Evolutionary conservation across 2,797 vertebrate genomes (phyloP).

Genomic region (Gastrophryne carolinensis): DNA sequence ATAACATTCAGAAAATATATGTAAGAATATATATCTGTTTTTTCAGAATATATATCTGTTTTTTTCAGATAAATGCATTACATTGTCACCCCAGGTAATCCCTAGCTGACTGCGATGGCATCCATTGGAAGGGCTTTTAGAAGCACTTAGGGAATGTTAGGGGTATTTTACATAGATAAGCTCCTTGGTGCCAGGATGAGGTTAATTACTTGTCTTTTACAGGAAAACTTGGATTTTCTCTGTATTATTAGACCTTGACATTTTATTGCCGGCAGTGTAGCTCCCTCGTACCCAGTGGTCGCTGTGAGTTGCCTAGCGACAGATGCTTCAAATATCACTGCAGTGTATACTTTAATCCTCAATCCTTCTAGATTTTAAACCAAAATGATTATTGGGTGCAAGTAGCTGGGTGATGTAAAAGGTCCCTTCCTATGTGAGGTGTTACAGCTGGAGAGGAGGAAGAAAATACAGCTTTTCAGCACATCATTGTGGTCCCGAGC

Average conservation of each 20-base stretch:
- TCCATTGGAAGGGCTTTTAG: background rate
- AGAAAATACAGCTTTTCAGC: background rate
- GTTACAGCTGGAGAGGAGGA: background rate
- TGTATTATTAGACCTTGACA: conserved; percentile 49
- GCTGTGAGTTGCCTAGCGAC: conserved; percentile 40
- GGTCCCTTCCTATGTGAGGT: background rate
- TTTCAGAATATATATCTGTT: no score
- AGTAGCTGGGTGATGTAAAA: conserved; percentile 13
- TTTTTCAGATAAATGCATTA: conserved; percentile 4
- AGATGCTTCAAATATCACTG: conserved; percentile 51
- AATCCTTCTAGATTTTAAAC: conserved; percentile 31
- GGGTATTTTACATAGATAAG: conserved; percentile 47
- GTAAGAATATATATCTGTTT: no score
- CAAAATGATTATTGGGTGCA: conserved; percentile 45
- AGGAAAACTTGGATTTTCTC: conserved; percentile 27
- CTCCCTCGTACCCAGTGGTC: conserved; percentile 37
- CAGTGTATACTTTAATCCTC: conserved; percentile 38
- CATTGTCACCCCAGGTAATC: background rate
- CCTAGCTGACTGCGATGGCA: background rate
- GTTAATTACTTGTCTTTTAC: conserved; percentile 50
- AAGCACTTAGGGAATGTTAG: background rate
- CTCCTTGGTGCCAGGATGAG: conserved; percentile 38
- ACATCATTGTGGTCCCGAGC: background rate
- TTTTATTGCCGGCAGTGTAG: conserved; percentile 29
- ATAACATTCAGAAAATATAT: no score